Percentiles rank a stretch among this genome's conserved stretches.
These are phyloP conservation scores for Agrochola litura DNA, from an alignment of 2,888 invertebrate species.

Conservation along the genomic window DNA sequence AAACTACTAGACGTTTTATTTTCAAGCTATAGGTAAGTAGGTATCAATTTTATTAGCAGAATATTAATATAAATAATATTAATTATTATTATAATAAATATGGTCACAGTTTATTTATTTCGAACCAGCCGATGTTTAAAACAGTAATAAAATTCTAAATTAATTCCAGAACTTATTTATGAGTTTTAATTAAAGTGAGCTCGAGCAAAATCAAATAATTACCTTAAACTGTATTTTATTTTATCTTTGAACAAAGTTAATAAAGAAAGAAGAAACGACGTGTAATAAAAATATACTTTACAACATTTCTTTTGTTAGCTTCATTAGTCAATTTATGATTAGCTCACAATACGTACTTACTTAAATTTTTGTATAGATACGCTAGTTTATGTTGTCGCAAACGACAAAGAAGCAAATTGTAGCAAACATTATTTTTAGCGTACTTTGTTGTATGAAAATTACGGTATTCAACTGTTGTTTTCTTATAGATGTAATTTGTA, in stretches of 20 bases:
- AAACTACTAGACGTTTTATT: background rate
- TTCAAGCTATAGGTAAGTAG: no score
- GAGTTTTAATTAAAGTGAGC: constrained; percentile 40
- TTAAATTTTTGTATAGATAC: background rate
- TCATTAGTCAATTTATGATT: background rate
- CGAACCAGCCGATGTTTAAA: constrained; percentile 5
- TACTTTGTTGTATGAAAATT: background rate
- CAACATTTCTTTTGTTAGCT: background rate
- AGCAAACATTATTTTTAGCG: background rate
- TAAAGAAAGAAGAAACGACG: background rate
- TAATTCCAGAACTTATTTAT: constrained; percentile 46
- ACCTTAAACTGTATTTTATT: constrained; percentile 14
- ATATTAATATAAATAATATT: background rate
- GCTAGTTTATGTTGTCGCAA: background rate
- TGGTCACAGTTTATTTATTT: constrained; percentile 5
- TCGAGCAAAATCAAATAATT: constrained; percentile 15
- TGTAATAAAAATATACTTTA: background rate
- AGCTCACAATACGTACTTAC: no score
- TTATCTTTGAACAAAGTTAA: constrained; percentile 18
- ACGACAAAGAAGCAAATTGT: background rate
- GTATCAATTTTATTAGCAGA: background rate
- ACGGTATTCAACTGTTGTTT: background rate
- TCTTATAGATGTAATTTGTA: background rate
- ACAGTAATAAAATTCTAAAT: constrained; percentile 30
- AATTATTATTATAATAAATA: background rate